These are phyloP conservation scores for Neoscelio sp. DNA, from an alignment of 2,888 invertebrate genomes.

Conservation along the genomic window DNA sequence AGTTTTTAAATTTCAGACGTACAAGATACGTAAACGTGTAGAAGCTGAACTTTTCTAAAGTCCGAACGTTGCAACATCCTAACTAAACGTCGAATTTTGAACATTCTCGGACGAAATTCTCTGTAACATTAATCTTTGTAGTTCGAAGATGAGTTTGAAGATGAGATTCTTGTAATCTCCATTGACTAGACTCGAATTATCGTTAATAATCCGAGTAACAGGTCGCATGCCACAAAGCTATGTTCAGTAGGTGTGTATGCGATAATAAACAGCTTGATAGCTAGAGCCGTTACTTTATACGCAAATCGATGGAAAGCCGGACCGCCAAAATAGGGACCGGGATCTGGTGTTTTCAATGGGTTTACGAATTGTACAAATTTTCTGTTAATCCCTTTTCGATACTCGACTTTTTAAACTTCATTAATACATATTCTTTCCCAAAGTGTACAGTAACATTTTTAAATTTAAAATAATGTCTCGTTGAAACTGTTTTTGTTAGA, in stretches of 20 bases:
- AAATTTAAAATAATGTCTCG: too few species aligned
- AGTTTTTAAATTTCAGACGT: too few species aligned
- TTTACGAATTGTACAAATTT: conserved; percentile 14
- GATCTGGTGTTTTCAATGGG: conserved; percentile 27
- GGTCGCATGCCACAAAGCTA: conserved; percentile 38
- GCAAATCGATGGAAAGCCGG: conserved; percentile 47
- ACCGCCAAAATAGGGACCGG: conserved; percentile 16
- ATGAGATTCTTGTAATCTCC: conserved; percentile 45
- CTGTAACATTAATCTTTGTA: conserved; percentile 27
- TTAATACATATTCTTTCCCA: not conserved
- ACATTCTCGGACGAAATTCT: conserved; percentile 34
- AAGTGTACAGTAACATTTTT: too few species aligned
- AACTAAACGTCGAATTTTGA: too few species aligned
- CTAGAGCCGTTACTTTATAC: conserved; percentile 38
- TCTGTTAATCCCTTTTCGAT: not conserved
- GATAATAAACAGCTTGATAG: conserved; percentile 43
- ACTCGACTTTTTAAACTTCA: not conserved
- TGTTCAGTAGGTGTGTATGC: conserved; percentile 35
- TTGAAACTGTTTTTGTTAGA: too few species aligned
- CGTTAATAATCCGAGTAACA: conserved; percentile 35
- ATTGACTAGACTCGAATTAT: conserved; percentile 45
- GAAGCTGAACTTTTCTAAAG: too few species aligned
- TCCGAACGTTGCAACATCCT: too few species aligned
- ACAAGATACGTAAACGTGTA: too few species aligned
- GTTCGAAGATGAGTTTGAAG: conserved; percentile 23